phyloP scores from a whole-genome alignment of 2,797 vertebrate species.

The Intellagama lesueurii region DNA sequence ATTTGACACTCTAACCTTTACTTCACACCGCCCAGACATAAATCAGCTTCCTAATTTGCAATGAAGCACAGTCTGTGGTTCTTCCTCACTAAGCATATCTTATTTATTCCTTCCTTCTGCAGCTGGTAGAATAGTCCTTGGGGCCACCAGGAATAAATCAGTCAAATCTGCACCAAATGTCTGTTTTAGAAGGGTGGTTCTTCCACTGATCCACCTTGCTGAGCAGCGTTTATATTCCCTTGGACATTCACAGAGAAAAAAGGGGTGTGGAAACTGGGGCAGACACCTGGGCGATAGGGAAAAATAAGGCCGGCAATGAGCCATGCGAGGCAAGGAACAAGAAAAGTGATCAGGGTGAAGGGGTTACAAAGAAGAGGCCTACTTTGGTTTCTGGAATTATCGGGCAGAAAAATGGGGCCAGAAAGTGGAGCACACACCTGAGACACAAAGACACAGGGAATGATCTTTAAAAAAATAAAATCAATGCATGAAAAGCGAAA shows the following conservation, averaged over 20 bases:
- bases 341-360: fast-evolving
- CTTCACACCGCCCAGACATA: no score
- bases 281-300: fast-evolving
- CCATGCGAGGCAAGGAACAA: background rate
- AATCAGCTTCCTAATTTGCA: no score
- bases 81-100: background rate
- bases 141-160: background rate
- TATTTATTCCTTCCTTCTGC: background rate
- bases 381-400: background rate
- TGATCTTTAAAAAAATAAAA: no score
- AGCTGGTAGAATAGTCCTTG: background rate
- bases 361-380: background rate
- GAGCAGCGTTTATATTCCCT: background rate
- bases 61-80: background rate
- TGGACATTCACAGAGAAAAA: background rate
- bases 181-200: background rate
- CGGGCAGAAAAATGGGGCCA: background rate
- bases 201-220: background rate
- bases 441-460: background rate
- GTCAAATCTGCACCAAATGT: background rate
- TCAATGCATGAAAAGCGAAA: background rate
- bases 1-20: no score
- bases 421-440: conserved; percentile 10
- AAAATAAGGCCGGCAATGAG: fast-evolving
- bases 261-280: conserved; percentile 9